Evolutionary conservation across 2,113 vertebrate species (phyloP).

Genomic region (Sapajus apella): DNA sequence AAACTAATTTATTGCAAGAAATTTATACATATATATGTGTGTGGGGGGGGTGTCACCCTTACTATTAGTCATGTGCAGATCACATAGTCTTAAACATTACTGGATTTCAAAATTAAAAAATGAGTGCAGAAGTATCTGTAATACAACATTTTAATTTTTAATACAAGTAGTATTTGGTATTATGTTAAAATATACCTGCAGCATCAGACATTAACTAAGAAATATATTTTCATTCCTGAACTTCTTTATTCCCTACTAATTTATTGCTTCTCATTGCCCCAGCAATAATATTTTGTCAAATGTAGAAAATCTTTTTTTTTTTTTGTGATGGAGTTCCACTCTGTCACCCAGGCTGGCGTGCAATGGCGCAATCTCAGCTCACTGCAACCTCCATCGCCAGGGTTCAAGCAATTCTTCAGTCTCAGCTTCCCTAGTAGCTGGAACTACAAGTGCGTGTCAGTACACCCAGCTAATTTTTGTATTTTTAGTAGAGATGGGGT

Average conservation of each 20-base stretch:
- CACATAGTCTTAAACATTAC: background rate
- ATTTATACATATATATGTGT: background rate
- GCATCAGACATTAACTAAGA: background rate
- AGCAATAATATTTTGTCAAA: background rate
- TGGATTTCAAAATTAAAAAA: background rate
- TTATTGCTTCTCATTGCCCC: background rate
- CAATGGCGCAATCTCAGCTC: too few species aligned
- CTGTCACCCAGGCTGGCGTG: too few species aligned
- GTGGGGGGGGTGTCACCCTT: background rate
- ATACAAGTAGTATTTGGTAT: background rate
- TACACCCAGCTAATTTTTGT: too few species aligned
- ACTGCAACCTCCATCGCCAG: too few species aligned
- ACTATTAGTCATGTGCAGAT: background rate
- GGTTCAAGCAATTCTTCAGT: too few species aligned
- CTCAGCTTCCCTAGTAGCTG: too few species aligned
- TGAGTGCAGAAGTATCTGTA: background rate
- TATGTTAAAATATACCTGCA: background rate
- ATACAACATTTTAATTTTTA: background rate
- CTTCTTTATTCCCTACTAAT: background rate
- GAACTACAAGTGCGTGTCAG: too few species aligned
- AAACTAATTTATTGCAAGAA: background rate
- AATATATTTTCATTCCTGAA: background rate
- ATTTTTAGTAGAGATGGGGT: too few species aligned
- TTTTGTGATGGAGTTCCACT: too few species aligned
- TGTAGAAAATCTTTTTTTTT: background rate